phyloP scores from a whole-genome alignment of 2,888 invertebrate genomes.

The Thysanoteuthis rhombus region DNA sequence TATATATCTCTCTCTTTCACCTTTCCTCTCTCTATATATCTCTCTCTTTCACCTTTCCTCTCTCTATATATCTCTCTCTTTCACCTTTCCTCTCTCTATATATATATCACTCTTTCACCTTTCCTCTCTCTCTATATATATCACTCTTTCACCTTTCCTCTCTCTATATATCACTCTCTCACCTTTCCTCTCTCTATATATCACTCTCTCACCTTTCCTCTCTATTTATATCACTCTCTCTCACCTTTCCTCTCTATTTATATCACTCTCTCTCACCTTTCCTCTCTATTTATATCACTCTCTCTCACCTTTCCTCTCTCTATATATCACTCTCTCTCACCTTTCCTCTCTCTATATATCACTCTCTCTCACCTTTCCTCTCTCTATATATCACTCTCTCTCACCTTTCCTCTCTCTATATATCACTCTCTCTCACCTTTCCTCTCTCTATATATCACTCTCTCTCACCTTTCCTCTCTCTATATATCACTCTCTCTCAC shows the following conservation, averaged over 20 bases:
- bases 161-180: background rate
- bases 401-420: background rate
- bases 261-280: background rate
- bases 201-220: too few relatives aligned
- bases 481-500: background rate
- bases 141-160: background rate
- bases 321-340: background rate
- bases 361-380: background rate
- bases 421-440: background rate
- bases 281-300: background rate
- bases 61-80: fast-evolving
- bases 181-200: too few relatives aligned
- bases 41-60: background rate
- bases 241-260: background rate
- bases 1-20: background rate
- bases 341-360: background rate
- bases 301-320: background rate
- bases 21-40: background rate
- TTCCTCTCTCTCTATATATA: too few relatives aligned
- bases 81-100: background rate
- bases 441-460: background rate
- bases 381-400: background rate
- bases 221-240: background rate
- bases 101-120: too few relatives aligned
- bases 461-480: background rate